Evolutionary conservation across 2,888 invertebrate genomes (phyloP), one percentile per base, ranked within the genome.

Genomic region (Spodoptera littoralis): DNA sequence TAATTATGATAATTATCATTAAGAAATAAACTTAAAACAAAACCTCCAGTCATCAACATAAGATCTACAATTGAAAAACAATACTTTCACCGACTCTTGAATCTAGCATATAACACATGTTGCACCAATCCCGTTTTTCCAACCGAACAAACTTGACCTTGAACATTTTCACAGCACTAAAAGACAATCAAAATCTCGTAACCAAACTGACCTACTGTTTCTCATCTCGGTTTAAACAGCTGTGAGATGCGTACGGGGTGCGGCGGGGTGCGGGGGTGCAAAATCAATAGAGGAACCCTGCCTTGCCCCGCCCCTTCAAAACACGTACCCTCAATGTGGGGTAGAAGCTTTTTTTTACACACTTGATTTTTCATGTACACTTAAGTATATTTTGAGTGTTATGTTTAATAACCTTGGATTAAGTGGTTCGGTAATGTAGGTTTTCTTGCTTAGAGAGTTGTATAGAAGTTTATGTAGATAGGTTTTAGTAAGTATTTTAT

Each of bases 251-350:
- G 92, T 90, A 85, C 78, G 85, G 84, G 87, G 62, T 65, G 80
- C 89, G 85, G 85, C 76, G 85, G 84, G 86, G 56, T 65, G 83
- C 76, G 85, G 82, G 84, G 86, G 62, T 63, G 58, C 84, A 92
- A 94, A 93, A 92, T 92, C 92, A 90, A 92, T 92, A 92, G 89
- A 88, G 81, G 84, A 82, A 81, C 86, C 84, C 83, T 82, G 87
- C 84, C 79, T 76, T 76, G 82, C 85, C 85, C 87, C 88, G 82
- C 85, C 88, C 86, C 86, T 74, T 81, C 84, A 81, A 84, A 87
- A 85, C 87, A 81, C 76, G 81, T 80, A 72, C 85, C 84, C 83
- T 82, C 87, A 87, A 89, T 88, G 84, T 88, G 86, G 83, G 83
- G 79, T 85, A 61, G 81, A 82, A 79, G 84, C 84, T 87, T 89